Evolutionary conservation across 2,113 vertebrate genomes (phyloP).

Genomic region (Phyllostomus discolor): DNA sequence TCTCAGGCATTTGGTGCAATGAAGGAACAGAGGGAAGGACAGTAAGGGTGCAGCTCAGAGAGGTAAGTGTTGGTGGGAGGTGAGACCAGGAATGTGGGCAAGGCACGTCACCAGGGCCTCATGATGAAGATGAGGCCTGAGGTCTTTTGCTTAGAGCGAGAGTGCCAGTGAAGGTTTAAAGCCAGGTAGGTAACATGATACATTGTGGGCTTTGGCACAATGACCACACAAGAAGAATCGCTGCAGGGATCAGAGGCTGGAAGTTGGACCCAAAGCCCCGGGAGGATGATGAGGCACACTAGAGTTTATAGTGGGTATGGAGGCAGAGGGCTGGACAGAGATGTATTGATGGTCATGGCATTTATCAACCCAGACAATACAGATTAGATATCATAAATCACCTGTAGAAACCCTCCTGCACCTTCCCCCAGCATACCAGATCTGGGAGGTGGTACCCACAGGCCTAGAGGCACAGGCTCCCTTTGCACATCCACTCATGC

Average conservation of each 20-base stretch:
- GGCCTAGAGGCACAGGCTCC: rapidly evolving
- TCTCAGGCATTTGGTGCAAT: neutral
- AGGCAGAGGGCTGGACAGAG: neutral
- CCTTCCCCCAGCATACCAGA: rapidly evolving
- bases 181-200: neutral
- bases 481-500: neutral
- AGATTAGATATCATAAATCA: neutral
- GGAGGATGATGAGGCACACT: neutral
- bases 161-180: neutral
- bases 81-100: neutral
- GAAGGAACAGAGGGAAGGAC: neutral
- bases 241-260: no score
- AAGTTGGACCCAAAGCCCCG: neutral
- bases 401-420: neutral
- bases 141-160: neutral
- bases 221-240: neutral
- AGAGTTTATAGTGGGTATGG: no score
- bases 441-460: rapidly evolving
- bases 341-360: rapidly evolving
- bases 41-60: neutral
- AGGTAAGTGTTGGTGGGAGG: rapidly evolving
- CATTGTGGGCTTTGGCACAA: neutral
- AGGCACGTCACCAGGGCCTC: no score
- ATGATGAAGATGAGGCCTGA: neutral
- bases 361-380: neutral